Evolutionary conservation across 53 echinoderm and acorn worm genomes (phyloP), one percentile per base, ranked within the genome.

Genomic region (Echinometra lucunter): DNA sequence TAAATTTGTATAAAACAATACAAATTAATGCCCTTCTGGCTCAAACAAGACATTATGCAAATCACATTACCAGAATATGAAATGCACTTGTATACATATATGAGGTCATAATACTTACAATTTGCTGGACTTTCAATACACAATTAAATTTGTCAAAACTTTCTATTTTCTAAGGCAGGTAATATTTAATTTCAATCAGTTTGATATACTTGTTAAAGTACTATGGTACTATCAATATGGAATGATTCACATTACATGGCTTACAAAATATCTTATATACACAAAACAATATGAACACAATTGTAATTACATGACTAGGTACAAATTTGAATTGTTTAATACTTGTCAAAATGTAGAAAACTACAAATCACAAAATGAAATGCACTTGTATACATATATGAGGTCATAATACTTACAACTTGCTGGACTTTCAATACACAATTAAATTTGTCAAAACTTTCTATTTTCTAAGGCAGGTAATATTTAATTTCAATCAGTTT

Each of bases 21-120:
- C n/a, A n/a, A n/a, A n/a, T n/a, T n/a, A n/a, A n/a, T n/a, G n/a
- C n/a, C n/a, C n/a, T n/a, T n/a, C n/a, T n/a, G n/a, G n/a, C n/a
- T n/a, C n/a, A n/a, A n/a, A n/a, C n/a, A n/a, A n/a, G n/a, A n/a
- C n/a, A n/a, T n/a, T n/a, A n/a, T n/a, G n/a, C n/a, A n/a, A n/a
- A n/a, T n/a, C n/a, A n/a, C n/a, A n/a, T n/a, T n/a, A 81, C 40
- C 44, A 7, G 44, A 85, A 85, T 85, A 81, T 47, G 27, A 85
- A 45, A 85, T 85, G n/a, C n/a, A n/a, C n/a, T n/a, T n/a, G n/a
- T n/a, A n/a, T 45, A 85, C 47, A 85, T 49, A 27, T 16, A 49
- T 85, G 85, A 85, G 85, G 85, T 85, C 47, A 45, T 47, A 11
- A 78, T 78, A 34, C 35, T 45, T 28, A 85, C 12, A 85, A 81